These are phyloP conservation scores for Eueremaeus valkanovi DNA, from an alignment of 2,888 invertebrate genomes.

Conservation along the genomic window DNA sequence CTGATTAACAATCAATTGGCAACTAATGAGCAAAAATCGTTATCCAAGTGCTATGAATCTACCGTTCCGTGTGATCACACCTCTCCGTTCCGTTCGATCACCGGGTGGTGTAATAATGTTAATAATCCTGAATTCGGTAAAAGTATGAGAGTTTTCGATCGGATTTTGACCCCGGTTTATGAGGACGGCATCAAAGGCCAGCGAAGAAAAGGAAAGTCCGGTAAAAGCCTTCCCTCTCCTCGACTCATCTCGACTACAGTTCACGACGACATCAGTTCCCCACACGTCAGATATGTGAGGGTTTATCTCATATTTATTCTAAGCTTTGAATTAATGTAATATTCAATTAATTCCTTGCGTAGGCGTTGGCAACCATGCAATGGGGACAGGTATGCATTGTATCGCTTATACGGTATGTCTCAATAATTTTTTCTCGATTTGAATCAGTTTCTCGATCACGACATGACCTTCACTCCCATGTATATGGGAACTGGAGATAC, in stretches of 20 bases:
- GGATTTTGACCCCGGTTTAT: constrained; percentile 77
- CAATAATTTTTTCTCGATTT: neutral
- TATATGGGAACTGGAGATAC: constrained; percentile 70
- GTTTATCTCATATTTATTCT: constrained; percentile 56
- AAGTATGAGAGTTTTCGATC: constrained; percentile 76
- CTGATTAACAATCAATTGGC: constrained; percentile 36
- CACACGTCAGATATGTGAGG: constrained; percentile 71
- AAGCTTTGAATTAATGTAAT: neutral
- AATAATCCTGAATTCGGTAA: constrained; percentile 76
- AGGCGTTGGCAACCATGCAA: constrained; percentile 38
- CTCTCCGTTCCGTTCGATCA: constrained; percentile 60
- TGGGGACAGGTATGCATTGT: constrained; percentile 40
- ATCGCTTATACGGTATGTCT: neutral
- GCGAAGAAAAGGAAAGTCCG: constrained; percentile 64
- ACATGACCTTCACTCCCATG: constrained; percentile 81
- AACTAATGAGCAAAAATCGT: constrained; percentile 6
- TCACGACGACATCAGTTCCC: constrained; percentile 84
- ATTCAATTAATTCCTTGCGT: neutral
- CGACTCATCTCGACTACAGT: constrained; percentile 78
- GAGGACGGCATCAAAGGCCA: constrained; percentile 83
- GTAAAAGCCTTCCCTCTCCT: constrained; percentile 75
- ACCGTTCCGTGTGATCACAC: constrained; percentile 65
- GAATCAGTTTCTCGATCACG: constrained; percentile 67
- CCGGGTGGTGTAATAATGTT: constrained; percentile 83
- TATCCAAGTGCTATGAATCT: constrained; percentile 58